Conservation (phyloP, 2,888 invertebrate genomes). For the Globia sparganii region DNA sequence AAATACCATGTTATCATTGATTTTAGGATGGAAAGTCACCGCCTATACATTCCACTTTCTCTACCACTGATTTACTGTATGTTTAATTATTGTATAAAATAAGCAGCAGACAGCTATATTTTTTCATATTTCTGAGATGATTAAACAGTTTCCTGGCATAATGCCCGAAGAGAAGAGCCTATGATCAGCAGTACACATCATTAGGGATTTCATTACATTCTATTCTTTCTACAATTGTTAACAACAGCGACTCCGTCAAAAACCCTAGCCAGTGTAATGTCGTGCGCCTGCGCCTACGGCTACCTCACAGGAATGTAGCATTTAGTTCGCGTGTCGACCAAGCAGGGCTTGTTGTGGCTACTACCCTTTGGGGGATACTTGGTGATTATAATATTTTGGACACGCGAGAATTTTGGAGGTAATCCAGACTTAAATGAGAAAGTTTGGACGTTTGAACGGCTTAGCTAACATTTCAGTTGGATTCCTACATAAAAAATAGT, state of each 20-base stretch:
- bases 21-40: no score
- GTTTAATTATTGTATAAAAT: no score
- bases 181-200: neutral
- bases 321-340: conserved; percentile 32
- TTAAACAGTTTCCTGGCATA: neutral
- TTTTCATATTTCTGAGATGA: no score
- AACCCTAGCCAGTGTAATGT: neutral
- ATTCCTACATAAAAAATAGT: neutral
- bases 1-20: no score
- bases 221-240: neutral
- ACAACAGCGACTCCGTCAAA: neutral
- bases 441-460: neutral
- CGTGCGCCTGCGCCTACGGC: conserved; percentile 30
- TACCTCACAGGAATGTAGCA: conserved; percentile 16
- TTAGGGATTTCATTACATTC: no score
- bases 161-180: neutral
- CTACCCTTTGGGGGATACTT: conserved; percentile 33
- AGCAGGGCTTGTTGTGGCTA: neutral
- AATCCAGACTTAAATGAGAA: conserved; percentile 3
- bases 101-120: no score
- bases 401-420: conserved; percentile 10
- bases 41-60: neutral
- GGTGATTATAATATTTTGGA: neutral
- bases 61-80: neutral
- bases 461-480: neutral